Conservation (phyloP, 2,888 invertebrate genomes). For the Chironomus riparius region DNA sequence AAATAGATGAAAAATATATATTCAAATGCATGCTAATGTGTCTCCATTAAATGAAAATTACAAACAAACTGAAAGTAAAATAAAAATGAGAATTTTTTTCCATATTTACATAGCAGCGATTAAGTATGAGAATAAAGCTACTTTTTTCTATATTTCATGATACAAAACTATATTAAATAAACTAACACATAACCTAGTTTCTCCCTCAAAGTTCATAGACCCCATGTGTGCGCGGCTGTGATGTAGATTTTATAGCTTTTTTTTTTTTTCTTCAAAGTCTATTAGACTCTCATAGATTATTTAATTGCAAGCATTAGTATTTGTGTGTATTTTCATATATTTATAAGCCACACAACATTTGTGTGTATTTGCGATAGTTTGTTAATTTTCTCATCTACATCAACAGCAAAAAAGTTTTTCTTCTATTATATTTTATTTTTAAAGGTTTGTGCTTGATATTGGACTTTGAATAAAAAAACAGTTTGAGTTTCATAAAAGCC, state of each 20-base stretch:
- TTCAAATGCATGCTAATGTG: not conserved
- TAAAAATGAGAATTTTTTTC: too few relatives aligned
- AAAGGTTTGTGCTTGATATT: conserved; percentile 24
- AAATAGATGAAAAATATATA: not conserved
- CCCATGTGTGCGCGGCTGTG: not conserved
- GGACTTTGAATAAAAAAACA: conserved; percentile 10
- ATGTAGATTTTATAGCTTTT: conserved; percentile 11
- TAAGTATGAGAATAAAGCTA: not conserved
- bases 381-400: not conserved
- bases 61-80: not conserved
- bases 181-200: conserved; percentile 26
- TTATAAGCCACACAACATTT: not conserved
- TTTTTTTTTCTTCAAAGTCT: not conserved
- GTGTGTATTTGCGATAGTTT: not conserved
- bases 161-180: conserved; percentile 2
- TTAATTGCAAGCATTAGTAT: conserved; percentile 15
- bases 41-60: not conserved
- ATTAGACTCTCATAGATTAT: conserved; percentile 21
- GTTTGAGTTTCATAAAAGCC: not conserved
- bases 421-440: not conserved
- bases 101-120: not conserved
- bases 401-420: not conserved
- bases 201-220: conserved; percentile 23
- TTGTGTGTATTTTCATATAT: not conserved
- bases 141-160: conserved; percentile 18